Conservation (phyloP, 2,888 invertebrate genomes). For the Dermolepida albohirtum region DNA sequence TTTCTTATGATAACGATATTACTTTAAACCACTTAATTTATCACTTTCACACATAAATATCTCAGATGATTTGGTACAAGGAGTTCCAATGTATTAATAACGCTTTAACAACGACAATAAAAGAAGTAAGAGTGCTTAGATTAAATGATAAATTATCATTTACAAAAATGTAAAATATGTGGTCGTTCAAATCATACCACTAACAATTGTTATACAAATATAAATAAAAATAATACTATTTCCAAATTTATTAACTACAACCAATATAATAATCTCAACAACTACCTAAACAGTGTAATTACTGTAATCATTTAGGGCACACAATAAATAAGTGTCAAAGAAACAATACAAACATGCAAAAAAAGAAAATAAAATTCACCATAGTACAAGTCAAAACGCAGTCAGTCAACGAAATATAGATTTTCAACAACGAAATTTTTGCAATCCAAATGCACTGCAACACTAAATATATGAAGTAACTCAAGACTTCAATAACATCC, state of each 20-base stretch:
- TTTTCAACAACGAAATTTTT: slow-evolving; percentile 8
- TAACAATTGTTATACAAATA: too few species aligned
- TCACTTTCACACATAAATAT: not conserved
- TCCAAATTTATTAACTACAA: not conserved
- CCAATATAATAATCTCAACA: slow-evolving; percentile 18
- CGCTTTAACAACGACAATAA: not conserved
- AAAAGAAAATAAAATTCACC: too few species aligned
- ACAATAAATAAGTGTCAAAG: too few species aligned
- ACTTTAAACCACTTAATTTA: not conserved
- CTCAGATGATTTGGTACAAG: not conserved
- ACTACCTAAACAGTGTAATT: slow-evolving; percentile 38
- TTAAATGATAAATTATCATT: slow-evolving; percentile 1
- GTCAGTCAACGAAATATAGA: not conserved
- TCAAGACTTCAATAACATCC: too few species aligned
- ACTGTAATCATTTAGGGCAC: slow-evolving; percentile 44
- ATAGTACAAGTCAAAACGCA: not conserved
- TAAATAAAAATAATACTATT: too few species aligned
- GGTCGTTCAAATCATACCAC: not conserved
- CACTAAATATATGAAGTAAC: not conserved
- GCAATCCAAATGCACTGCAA: not conserved
- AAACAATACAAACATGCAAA: slow-evolving; percentile 40
- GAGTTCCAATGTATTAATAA: too few species aligned
- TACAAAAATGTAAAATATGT: not conserved
- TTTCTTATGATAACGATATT: not conserved
- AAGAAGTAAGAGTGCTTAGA: not conserved